Evolutionary conservation across 2,888 invertebrate genomes (phyloP).

Genomic region (Ennomos fuscantarius): DNA sequence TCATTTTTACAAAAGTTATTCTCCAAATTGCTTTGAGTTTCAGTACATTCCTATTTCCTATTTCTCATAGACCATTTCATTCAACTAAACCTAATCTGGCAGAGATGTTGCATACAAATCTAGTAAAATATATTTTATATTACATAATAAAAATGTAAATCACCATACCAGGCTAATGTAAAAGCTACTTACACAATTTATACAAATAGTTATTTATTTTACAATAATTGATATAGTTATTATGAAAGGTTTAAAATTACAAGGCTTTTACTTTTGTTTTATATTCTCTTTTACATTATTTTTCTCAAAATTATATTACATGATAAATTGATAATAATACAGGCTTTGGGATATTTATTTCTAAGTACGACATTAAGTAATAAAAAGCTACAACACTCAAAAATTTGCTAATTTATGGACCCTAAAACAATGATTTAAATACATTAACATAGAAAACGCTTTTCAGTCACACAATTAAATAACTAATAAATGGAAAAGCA

Average conservation of each 20-base stretch:
- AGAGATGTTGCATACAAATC: constrained; percentile 43
- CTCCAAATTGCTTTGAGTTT: constrained; percentile 31
- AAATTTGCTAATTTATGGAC: constrained; percentile 31
- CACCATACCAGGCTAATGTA: constrained; percentile 45
- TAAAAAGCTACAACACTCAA: constrained; percentile 31
- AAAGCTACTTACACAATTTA: constrained; percentile 50
- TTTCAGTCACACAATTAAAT: constrained; percentile 22
- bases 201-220: constrained; percentile 36
- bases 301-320: constrained; percentile 26
- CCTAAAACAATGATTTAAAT: constrained; percentile 27
- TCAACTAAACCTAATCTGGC: constrained; percentile 23
- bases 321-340: constrained; percentile 31
- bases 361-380: constrained; percentile 46
- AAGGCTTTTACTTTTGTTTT: constrained; percentile 35
- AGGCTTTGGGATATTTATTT: constrained; percentile 42
- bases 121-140: constrained; percentile 51
- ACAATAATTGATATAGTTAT: constrained; percentile 36
- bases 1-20: constrained; percentile 35
- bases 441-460: constrained; percentile 8
- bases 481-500: constrained; percentile 5
- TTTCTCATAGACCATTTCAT: constrained; percentile 25
- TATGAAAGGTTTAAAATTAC: constrained; percentile 31
- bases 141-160: constrained; percentile 47
- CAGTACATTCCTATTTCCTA: constrained; percentile 30
- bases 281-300: constrained; percentile 12